Conservation (phyloP, 2,113 vertebrate genomes). For the Cottus gobio region DNA sequence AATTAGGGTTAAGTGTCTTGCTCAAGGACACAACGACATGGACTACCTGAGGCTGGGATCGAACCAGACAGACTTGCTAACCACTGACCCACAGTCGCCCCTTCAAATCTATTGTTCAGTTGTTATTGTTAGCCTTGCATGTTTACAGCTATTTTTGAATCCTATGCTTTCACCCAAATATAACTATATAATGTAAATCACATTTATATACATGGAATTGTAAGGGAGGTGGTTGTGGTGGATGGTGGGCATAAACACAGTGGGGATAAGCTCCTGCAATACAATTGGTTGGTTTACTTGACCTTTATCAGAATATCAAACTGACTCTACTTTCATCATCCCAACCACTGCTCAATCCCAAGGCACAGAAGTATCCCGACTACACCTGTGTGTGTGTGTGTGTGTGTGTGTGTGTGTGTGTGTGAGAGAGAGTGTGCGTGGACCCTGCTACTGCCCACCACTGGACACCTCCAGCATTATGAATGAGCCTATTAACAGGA, state of each 20-base stretch:
- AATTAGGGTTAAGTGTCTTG: too few relatives aligned
- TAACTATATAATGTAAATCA: neutral
- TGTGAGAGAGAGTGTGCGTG: constrained; percentile 19
- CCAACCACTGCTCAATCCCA: neutral
- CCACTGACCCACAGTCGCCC: too few relatives aligned
- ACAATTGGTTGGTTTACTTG: neutral
- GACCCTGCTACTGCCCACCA: constrained; percentile 2
- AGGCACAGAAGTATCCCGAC: neutral
- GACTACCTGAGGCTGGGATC: too few relatives aligned
- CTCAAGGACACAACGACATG: too few relatives aligned
- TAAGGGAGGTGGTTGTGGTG: neutral
- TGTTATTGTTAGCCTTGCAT: neutral
- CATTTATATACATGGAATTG: neutral
- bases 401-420: constrained; percentile 23
- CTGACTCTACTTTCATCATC: neutral
- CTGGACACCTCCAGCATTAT: constrained; percentile 17
- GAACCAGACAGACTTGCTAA: too few relatives aligned
- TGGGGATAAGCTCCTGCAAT: too few relatives aligned
- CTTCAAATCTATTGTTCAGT: neutral
- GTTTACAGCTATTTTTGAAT: neutral
- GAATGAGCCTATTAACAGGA: constrained; percentile 35
- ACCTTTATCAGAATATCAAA: neutral
- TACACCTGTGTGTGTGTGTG: neutral
- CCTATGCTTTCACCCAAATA: neutral
- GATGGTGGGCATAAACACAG: neutral